These are phyloP conservation scores for Drosophila azteca DNA, from an alignment of 1,140 invertebrate species.

Conservation along the genomic window DNA sequence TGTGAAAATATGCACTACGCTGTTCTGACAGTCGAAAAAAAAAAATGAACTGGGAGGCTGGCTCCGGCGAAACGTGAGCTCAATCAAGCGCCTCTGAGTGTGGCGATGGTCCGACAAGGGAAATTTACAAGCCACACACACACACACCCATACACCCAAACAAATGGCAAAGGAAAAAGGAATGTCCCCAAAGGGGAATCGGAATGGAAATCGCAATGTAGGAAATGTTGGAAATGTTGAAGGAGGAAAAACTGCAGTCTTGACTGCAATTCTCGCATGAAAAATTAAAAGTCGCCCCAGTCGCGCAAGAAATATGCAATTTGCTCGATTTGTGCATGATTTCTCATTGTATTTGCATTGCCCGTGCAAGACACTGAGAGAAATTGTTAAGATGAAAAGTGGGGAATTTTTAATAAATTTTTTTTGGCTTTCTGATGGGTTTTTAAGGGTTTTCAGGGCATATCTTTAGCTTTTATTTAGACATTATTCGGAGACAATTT, in stretches of 20 bases:
- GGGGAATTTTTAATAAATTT: too few species aligned
- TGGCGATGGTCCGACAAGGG: slow-evolving; percentile 61
- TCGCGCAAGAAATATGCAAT: slow-evolving; percentile 68
- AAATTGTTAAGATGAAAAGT: not conserved
- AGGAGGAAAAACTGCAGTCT: slow-evolving; percentile 4
- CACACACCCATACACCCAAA: slow-evolving; percentile 29
- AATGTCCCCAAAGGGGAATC: slow-evolving; percentile 44
- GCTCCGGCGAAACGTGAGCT: slow-evolving; percentile 65
- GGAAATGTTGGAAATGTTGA: slow-evolving; percentile 2
- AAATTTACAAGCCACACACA: slow-evolving; percentile 76
- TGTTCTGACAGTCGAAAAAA: slow-evolving; percentile 49
- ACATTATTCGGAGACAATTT: too few species aligned
- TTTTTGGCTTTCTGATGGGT: not conserved
- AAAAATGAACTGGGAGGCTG: slow-evolving; percentile 11
- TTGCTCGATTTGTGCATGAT: slow-evolving; percentile 72
- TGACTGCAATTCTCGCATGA: slow-evolving; percentile 61
- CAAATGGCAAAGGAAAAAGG: slow-evolving; percentile 29
- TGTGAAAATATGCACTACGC: slow-evolving; percentile 22
- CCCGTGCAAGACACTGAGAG: slow-evolving; percentile 11
- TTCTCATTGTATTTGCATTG: slow-evolving; percentile 45
- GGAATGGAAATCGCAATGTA: slow-evolving; percentile 37
- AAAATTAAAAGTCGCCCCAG: slow-evolving; percentile 66
- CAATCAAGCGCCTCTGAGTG: slow-evolving; percentile 71
- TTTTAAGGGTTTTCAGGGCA: not conserved
- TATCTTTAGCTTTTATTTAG: too few species aligned